phyloP scores from a whole-genome alignment of 2,113 vertebrate genomes.

The Atrichornis clamosus region DNA sequence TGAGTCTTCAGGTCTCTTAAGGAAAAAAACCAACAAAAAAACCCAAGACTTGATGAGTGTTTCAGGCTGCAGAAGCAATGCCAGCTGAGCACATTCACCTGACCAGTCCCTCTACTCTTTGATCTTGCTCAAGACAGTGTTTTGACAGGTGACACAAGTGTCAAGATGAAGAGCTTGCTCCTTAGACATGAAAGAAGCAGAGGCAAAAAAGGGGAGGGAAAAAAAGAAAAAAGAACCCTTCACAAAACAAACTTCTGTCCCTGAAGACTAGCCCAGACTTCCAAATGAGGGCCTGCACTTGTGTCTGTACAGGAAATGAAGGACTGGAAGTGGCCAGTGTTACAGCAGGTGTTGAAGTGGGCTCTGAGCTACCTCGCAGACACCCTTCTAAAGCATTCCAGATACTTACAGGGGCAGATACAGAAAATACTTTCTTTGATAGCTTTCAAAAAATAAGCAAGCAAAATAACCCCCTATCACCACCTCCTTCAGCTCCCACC shows the following conservation, averaged over 20 bases:
- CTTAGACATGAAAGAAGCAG: background rate
- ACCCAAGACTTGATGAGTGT: background rate
- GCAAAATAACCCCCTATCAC: fast-evolving
- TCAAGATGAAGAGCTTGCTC: background rate
- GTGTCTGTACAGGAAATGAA: background rate
- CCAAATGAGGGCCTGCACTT: background rate
- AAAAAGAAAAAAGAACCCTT: background rate
- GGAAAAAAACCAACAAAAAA: background rate
- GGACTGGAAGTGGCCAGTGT: background rate
- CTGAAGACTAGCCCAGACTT: background rate
- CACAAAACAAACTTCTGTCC: background rate
- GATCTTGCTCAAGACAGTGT: background rate
- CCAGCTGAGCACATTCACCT: conserved; percentile 3
- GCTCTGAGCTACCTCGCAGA: background rate
- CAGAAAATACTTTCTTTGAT: background rate
- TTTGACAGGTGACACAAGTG: background rate
- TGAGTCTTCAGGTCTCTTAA: background rate
- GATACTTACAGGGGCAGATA: background rate
- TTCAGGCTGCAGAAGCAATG: background rate
- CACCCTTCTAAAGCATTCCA: background rate
- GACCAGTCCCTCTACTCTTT: background rate
- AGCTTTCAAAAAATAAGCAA: background rate
- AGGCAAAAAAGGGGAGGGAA: fast-evolving
- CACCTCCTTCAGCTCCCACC: background rate
- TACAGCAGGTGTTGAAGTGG: background rate